Base-by-base conservation (phyloP, 2,113 vertebrate genomes). In the Candoia aspera region DNA sequence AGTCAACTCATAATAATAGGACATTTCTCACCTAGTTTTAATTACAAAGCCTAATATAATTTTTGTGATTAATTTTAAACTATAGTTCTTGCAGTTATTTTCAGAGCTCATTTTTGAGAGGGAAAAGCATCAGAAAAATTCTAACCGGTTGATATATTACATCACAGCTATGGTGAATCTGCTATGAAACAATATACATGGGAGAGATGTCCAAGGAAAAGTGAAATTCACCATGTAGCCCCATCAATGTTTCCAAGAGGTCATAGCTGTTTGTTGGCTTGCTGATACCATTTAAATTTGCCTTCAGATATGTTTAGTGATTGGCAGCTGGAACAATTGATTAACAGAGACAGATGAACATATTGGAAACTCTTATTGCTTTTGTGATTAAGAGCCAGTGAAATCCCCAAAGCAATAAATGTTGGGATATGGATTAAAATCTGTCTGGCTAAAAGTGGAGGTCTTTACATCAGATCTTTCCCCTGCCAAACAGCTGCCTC, bases 321-420 rank as follows among this genome's bases (percentile, higher is more conserved):
- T 49, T 96, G 97, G 93, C 96, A 96, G 92, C 95, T 93, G 92
- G 91, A 96, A 95, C 92, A 96, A 96, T 91, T 96, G 96, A 97
- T 97, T 96, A 95, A 95, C 88, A 92, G 96, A 19, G 90, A 95
- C 86, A 64, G 89, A 96, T 92, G 92, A 96, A 95, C 92, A 92
- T 83, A 96, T 49, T 95, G 93, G 95, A 96, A 94, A 96, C 94
- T 94, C 94, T 96, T 95, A 95, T 90, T 97, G 92, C 94, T 96
- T 96, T 94, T 94, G 93, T 94, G 94, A 96, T 93, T 96, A 95
- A 96, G 95, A 96, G 93, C 92, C 94, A 93, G 89, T 90, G 19
- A 89, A 91, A 93, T 94, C 94, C 95, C 91, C 73, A 86, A 92
- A 93, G 94, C 95, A 96, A 95, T 95, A 89, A 92, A 95, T 88